A percentile compares a stretch with the other conserved stretches of the same genome.
Conservation (phyloP, 2,888 invertebrate genomes). For the Pantelozetes paolii region DNA sequence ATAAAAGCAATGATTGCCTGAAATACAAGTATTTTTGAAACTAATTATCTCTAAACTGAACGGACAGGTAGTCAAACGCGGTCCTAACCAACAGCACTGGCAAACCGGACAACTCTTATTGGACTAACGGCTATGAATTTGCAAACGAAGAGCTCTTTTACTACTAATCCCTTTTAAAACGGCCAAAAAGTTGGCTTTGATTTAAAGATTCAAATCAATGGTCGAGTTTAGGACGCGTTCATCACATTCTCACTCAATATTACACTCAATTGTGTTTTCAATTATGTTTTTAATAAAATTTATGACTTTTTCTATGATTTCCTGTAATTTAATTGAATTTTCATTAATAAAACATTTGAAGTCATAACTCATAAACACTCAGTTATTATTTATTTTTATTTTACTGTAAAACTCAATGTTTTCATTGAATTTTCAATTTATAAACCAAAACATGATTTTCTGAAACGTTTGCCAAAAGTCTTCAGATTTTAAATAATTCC, state of each 20-base stretch:
- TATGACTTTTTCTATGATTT: not conserved
- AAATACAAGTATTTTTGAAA: not conserved
- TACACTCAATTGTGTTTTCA: not conserved
- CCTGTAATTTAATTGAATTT: not conserved
- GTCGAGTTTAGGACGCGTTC: constrained; percentile 18
- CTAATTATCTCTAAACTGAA: not conserved
- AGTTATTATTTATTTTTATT: too few relatives aligned
- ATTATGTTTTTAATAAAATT: not conserved
- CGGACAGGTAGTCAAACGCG: constrained; percentile 27
- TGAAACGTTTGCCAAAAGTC: not conserved
- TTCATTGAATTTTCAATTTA: too few relatives aligned
- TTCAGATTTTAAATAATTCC: not conserved
- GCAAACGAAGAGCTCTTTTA: not conserved
- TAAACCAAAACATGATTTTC: not conserved
- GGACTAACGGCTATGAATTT: not conserved
- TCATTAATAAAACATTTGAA: not conserved
- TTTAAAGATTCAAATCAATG: not conserved
- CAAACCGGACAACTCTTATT: constrained; percentile 29
- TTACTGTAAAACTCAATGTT: too few relatives aligned
- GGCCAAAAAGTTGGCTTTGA: not conserved
- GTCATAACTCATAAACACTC: too few relatives aligned
- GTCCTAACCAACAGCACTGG: constrained; percentile 16
- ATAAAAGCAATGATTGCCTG: not conserved
- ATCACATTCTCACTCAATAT: too few relatives aligned
- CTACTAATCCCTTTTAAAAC: not conserved